Evolutionary conservation across 2,797 vertebrate genomes (phyloP).

Genomic region (Zalophus californianus): DNA sequence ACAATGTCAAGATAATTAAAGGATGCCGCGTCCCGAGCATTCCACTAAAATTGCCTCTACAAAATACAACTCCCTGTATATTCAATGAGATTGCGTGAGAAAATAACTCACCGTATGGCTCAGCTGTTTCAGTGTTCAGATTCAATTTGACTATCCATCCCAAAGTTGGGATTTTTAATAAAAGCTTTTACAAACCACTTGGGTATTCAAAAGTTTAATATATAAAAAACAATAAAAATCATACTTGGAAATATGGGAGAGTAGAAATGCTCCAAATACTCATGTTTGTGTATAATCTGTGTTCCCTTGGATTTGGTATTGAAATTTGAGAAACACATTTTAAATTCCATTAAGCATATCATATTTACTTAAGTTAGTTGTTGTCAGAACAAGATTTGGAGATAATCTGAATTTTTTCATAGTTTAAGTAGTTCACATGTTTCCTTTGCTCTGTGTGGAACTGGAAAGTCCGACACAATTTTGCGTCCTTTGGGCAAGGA

Average conservation of each 20-base stretch:
- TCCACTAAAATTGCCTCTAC: slow-evolving; percentile 7
- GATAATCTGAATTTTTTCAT: slow-evolving; percentile 35
- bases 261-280: slow-evolving; percentile 63
- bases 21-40: background rate
- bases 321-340: slow-evolving; percentile 58
- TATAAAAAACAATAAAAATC: slow-evolving; percentile 71
- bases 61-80: background rate
- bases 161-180: slow-evolving; percentile 76
- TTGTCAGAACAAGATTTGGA: slow-evolving; percentile 23
- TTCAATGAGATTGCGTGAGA: slow-evolving; percentile 52
- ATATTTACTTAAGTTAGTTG: background rate
- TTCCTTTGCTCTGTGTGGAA: background rate
- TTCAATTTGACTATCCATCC: slow-evolving; percentile 63
- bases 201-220: slow-evolving; percentile 72
- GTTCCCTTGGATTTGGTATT: slow-evolving; percentile 12
- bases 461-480: background rate
- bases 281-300: slow-evolving; percentile 24
- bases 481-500: background rate
- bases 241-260: slow-evolving; percentile 57
- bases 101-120: slow-evolving; percentile 23
- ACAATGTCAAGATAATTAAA: slow-evolving; percentile 41
- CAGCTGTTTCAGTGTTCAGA: slow-evolving; percentile 54
- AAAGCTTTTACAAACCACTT: slow-evolving; percentile 71
- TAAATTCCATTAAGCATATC: slow-evolving; percentile 59
- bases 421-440: background rate